phyloP scores from a whole-genome alignment of 2,113 vertebrate species.

The Isichthys henryi region DNA sequence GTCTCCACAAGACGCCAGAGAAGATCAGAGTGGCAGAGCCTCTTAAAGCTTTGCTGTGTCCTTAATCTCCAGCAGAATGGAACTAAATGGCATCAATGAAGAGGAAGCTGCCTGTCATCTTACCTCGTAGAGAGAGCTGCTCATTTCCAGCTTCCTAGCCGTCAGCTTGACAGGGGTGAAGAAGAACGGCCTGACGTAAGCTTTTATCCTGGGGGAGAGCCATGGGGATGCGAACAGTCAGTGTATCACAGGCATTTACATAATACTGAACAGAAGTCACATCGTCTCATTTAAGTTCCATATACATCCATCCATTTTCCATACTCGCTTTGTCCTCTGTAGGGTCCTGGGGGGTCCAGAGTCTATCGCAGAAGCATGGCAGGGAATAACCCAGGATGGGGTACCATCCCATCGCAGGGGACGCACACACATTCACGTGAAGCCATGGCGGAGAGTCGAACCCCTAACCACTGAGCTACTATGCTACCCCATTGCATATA shows the following conservation, averaged over 20 bases:
- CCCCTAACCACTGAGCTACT: not conserved
- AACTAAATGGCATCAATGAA: not conserved
- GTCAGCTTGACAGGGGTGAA: slow-evolving; percentile 40
- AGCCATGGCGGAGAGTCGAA: not conserved
- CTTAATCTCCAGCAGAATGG: not conserved
- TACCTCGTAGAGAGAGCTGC: slow-evolving; percentile 45
- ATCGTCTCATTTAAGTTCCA: not conserved
- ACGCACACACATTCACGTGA: not conserved
- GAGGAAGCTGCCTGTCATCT: not conserved
- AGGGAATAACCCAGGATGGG: not conserved
- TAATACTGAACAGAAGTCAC: not conserved
- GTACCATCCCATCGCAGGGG: not conserved
- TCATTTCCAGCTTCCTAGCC: slow-evolving; percentile 41
- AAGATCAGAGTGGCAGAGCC: not conserved
- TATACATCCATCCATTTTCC: not conserved
- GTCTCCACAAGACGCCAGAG: not conserved
- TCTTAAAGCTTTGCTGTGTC: not conserved
- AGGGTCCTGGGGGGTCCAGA: not conserved
- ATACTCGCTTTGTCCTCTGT: not conserved
- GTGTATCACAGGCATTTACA: not conserved
- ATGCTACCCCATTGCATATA: not conserved
- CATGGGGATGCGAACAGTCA: not conserved
- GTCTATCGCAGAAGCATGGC: not conserved
- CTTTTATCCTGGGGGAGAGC: slow-evolving; percentile 34
- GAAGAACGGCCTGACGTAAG: slow-evolving; percentile 27